Evolutionary conservation across 2,888 invertebrate genomes (phyloP), one percentile per base, ranked within the genome.

Genomic region (Orgyia antiqua): DNA sequence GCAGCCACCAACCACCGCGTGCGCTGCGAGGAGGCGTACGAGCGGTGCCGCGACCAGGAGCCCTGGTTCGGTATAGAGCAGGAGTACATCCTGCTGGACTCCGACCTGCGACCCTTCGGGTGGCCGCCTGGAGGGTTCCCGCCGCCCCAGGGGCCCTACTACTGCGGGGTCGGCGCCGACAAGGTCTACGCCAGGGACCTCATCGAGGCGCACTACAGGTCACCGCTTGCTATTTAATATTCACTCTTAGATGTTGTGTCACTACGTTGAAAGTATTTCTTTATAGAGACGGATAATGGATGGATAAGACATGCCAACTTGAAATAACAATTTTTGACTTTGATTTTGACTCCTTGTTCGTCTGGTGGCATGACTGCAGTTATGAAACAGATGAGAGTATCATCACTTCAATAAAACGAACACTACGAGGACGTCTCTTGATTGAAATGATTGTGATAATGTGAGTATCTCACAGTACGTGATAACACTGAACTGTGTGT

Each of bases 41-140:
- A 92, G 42, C 89, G 90, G 41, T 92, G 92, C 31, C 88, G 88
- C 33, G 90, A 91, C 13, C 87, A 90, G 8, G 90, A 91, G 51
- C 96, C 96, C 0, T 96, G 96, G 96, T 97, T 96, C 67, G 96
- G 96, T 3, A 95, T 97, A 62, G 96, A 97, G 68, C 96, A 97
- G 73, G 96, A 97, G 69, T 96, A 96, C 77, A 95, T 95, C 11
- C 87, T 97, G 36, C 79, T 96, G 35, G 96, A 96, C 64, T 90
- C 94, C 39, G 96, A 96, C 65, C 87, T 92, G 24, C 89, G 95
- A 65, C 97, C 97, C 23, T 90, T 96, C 58, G 97, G 97, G 19
- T 97, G 97, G 97, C 96, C 97, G 20, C 94, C 94, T 54, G 94
- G 95, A 62, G 97, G 97, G 27, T 96, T 92, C 75, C 97, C 97